Conservation (phyloP, 2,888 invertebrate genomes). For the Saturnia pavonia region DNA sequence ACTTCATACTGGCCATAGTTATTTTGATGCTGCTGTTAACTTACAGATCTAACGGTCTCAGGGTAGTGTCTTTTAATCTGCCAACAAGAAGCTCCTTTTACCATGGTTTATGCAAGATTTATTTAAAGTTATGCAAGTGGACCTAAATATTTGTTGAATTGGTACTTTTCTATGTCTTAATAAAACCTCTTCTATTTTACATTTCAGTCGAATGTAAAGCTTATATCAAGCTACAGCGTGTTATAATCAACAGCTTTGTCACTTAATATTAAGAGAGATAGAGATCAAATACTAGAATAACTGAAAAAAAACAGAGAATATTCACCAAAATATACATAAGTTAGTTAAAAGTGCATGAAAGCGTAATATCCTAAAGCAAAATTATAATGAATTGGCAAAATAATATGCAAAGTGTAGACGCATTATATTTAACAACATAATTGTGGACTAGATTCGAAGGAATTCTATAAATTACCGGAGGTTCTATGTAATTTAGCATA, state of each 20-base stretch:
- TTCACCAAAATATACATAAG: background rate
- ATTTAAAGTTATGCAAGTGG: too few relatives aligned
- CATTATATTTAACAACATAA: constrained; percentile 11
- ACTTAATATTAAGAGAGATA: background rate
- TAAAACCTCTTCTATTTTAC: background rate
- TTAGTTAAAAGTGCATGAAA: background rate
- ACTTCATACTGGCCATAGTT: background rate
- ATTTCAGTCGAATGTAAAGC: background rate
- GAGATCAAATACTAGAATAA: background rate
- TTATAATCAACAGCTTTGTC: background rate
- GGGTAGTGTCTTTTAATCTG: background rate
- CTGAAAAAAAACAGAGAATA: background rate
- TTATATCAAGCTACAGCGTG: background rate
- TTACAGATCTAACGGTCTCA: background rate
- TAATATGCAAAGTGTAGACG: background rate
- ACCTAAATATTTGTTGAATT: too few relatives aligned
- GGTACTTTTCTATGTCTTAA: too few relatives aligned
- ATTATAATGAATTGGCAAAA: background rate
- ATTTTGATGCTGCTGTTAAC: background rate
- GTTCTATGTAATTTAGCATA: background rate
- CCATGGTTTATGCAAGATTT: background rate
- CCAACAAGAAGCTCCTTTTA: background rate
- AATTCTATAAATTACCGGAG: background rate
- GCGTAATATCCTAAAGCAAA: background rate
- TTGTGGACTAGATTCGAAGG: background rate